phyloP scores from a whole-genome alignment of 2,797 vertebrate species.

The Acipenser oxyrinchus region DNA sequence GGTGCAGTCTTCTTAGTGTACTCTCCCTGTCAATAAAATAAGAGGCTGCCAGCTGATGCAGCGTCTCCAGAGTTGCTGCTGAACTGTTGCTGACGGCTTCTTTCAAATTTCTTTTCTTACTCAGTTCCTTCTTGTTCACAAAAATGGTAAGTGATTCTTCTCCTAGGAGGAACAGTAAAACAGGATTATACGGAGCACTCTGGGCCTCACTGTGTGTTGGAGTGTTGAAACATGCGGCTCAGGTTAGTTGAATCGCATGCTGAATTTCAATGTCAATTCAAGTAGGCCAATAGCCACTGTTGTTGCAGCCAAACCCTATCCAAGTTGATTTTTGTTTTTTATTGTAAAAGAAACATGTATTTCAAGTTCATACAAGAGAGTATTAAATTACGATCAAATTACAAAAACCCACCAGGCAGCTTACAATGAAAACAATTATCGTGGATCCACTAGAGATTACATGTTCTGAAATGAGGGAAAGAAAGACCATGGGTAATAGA shows the following conservation, averaged over 20 bases:
- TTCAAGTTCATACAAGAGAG: too few relatives aligned
- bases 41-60: slow-evolving; percentile 71
- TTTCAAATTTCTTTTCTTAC: slow-evolving; percentile 31
- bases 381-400: too few relatives aligned
- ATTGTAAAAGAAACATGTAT: too few relatives aligned
- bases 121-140: slow-evolving; percentile 68
- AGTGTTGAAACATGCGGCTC: neutral
- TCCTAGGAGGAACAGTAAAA: slow-evolving; percentile 38
- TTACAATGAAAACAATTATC: too few relatives aligned
- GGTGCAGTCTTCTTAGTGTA: slow-evolving; percentile 61
- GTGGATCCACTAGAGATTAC: too few relatives aligned
- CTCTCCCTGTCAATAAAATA: slow-evolving; percentile 74
- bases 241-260: neutral
- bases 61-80: slow-evolving; percentile 57
- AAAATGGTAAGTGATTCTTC: slow-evolving; percentile 73
- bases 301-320: neutral
- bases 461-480: too few relatives aligned
- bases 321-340: neutral
- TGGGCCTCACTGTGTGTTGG: neutral
- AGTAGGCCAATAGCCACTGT: neutral
- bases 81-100: slow-evolving; percentile 46
- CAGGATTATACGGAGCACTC: neutral
- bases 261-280: neutral
- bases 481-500: too few relatives aligned
- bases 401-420: too few relatives aligned